These are phyloP conservation scores for Phycodurus eques DNA, from an alignment of 2,113 vertebrate genomes.

Conservation along the genomic window DNA sequence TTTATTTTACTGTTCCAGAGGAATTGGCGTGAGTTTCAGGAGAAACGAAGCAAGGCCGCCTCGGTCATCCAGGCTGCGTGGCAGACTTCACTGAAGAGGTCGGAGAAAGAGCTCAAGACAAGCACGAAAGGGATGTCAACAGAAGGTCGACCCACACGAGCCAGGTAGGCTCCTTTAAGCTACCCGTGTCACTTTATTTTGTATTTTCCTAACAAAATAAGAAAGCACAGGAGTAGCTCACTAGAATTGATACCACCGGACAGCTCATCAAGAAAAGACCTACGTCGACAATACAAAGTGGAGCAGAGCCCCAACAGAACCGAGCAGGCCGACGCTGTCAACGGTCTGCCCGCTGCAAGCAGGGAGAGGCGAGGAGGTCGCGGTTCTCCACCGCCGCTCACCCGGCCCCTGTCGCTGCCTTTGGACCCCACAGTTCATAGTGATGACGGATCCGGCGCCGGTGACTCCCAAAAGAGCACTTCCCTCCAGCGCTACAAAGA, in stretches of 20 bases:
- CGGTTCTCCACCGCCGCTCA: conserved; percentile 20
- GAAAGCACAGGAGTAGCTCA: neutral
- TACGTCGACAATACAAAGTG: conserved; percentile 75
- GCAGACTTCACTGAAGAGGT: conserved; percentile 68
- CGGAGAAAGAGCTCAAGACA: conserved; percentile 33
- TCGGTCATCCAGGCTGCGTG: conserved; percentile 79
- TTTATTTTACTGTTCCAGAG: conserved; percentile 61
- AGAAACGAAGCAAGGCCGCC: conserved; percentile 72
- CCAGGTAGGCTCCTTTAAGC: conserved; percentile 34
- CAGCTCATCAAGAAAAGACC: conserved; percentile 67
- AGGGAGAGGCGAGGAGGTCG: conserved; percentile 40
- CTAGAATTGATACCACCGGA: neutral
- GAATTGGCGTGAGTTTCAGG: conserved; percentile 77
- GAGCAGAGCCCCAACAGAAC: conserved; percentile 76
- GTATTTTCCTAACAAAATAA: neutral
- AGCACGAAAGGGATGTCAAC: conserved; percentile 51
- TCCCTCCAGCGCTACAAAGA: conserved; percentile 80
- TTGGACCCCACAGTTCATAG: conserved; percentile 9
- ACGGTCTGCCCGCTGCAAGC: conserved; percentile 18
- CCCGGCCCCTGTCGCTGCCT: conserved; percentile 44
- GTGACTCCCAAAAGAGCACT: conserved; percentile 50
- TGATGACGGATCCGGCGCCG: conserved; percentile 29
- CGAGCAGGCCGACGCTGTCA: conserved; percentile 45
- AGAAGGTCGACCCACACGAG: neutral
- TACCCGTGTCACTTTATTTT: neutral